Conservation (phyloP, 2,888 invertebrate species). For the Odontocolon sp. region DNA sequence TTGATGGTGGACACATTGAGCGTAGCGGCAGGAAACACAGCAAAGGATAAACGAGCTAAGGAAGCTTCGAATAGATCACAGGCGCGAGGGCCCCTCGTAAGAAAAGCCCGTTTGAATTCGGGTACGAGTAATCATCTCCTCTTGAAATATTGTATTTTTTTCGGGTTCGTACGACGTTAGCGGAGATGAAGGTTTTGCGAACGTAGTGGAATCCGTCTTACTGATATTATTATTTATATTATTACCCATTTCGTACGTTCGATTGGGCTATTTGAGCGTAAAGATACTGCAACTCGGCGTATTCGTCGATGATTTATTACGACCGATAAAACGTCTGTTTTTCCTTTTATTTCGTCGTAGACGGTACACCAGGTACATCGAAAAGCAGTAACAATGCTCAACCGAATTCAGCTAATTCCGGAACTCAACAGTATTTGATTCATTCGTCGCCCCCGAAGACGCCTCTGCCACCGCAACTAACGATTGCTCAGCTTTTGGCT, state of each 20-base stretch:
- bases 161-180: constrained; percentile 27
- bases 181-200: constrained; percentile 2
- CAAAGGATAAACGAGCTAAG: constrained; percentile 94
- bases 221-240: no score
- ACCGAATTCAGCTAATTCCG: constrained; percentile 75
- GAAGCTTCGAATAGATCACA: constrained; percentile 86
- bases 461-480: constrained; percentile 83
- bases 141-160: constrained; percentile 48
- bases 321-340: not conserved
- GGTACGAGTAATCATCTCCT: constrained; percentile 64
- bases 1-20: constrained; percentile 85
- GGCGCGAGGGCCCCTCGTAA: constrained; percentile 73
- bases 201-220: no score
- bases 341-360: constrained; percentile 32
- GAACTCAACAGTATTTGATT: constrained; percentile 80
- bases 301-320: not conserved
- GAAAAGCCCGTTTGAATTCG: constrained; percentile 70
- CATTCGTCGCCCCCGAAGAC: constrained; percentile 81
- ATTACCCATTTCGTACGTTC: not conserved
- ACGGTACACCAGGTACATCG: constrained; percentile 47
- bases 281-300: not conserved
- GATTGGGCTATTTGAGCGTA: not conserved
- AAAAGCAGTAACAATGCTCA: constrained; percentile 69
- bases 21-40: constrained; percentile 92
- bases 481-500: constrained; percentile 84